phyloP scores from a whole-genome alignment of 2,888 invertebrate species.

The Dryocosmus kuriphilus region DNA sequence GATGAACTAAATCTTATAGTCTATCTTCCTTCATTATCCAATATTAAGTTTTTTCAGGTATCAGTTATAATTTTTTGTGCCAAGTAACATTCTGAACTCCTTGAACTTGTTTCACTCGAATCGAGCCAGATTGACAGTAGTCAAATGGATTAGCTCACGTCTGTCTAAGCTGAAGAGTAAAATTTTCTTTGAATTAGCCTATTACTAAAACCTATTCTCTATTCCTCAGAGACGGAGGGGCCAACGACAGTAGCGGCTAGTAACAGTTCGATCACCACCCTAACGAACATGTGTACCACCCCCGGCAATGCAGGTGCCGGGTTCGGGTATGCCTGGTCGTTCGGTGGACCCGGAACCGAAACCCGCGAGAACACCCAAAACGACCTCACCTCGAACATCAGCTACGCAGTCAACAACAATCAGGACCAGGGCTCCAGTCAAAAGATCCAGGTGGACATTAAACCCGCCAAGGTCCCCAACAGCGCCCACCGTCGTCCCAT shows the following conservation, averaged over 20 bases:
- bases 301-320: constrained; percentile 75
- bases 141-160: too few species aligned
- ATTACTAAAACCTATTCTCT: not conserved
- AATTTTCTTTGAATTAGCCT: not conserved
- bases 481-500: constrained; percentile 73
- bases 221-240: constrained; percentile 64
- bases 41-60: too few species aligned
- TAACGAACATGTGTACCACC: constrained; percentile 76
- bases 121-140: too few species aligned
- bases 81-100: too few species aligned
- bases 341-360: constrained; percentile 73
- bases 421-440: constrained; percentile 75
- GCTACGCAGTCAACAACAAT: constrained; percentile 75
- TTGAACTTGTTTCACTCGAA: too few species aligned
- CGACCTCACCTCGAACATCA: constrained; percentile 73
- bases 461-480: constrained; percentile 72
- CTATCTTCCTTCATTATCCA: too few species aligned
- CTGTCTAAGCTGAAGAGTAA: too few species aligned
- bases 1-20: too few species aligned
- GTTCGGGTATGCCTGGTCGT: constrained; percentile 76
- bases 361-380: constrained; percentile 72
- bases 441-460: constrained; percentile 75
- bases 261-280: constrained; percentile 69
- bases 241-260: constrained; percentile 64
- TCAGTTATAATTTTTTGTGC: too few species aligned